phyloP scores from a whole-genome alignment of 2,797 vertebrate genomes.

The Trachurus trachurus region DNA sequence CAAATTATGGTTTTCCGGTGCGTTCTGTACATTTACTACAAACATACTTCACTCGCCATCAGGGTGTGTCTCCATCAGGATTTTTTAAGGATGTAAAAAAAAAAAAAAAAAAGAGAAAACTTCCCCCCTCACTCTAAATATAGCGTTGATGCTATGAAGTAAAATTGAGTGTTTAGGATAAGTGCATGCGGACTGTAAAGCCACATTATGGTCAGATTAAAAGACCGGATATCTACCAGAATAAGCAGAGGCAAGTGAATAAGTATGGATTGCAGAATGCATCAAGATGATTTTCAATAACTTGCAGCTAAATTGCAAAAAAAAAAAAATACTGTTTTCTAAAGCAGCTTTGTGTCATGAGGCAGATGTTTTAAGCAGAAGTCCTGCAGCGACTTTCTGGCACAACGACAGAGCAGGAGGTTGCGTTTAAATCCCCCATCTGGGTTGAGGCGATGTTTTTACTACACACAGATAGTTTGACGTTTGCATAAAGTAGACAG shows the following conservation, averaged over 20 bases:
- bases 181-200: slow-evolving; percentile 56
- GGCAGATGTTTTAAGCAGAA: slow-evolving; percentile 30
- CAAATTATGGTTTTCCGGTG: slow-evolving; percentile 63
- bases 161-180: slow-evolving; percentile 76
- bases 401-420: background rate
- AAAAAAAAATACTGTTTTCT: slow-evolving; percentile 44
- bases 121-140: slow-evolving; percentile 59
- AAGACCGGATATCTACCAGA: slow-evolving; percentile 54
- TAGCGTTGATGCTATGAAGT: slow-evolving; percentile 60
- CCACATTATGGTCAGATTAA: slow-evolving; percentile 63
- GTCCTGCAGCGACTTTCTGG: background rate
- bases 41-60: slow-evolving; percentile 49
- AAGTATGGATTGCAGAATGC: slow-evolving; percentile 45
- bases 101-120: slow-evolving; percentile 27
- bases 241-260: slow-evolving; percentile 44
- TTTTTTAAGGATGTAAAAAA: slow-evolving; percentile 46
- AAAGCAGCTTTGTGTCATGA: slow-evolving; percentile 13
- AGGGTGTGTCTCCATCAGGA: slow-evolving; percentile 58
- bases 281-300: slow-evolving; percentile 33
- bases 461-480: slow-evolving; percentile 2
- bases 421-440: slow-evolving; percentile 10
- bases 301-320: slow-evolving; percentile 26
- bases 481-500: slow-evolving; percentile 25
- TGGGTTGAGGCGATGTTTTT: slow-evolving; percentile 15
- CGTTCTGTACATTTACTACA: slow-evolving; percentile 60